Evolutionary conservation across 37 sponge, comb jelly and placozoan species (phyloP).

Genomic region (Spongilla lacustris): DNA sequence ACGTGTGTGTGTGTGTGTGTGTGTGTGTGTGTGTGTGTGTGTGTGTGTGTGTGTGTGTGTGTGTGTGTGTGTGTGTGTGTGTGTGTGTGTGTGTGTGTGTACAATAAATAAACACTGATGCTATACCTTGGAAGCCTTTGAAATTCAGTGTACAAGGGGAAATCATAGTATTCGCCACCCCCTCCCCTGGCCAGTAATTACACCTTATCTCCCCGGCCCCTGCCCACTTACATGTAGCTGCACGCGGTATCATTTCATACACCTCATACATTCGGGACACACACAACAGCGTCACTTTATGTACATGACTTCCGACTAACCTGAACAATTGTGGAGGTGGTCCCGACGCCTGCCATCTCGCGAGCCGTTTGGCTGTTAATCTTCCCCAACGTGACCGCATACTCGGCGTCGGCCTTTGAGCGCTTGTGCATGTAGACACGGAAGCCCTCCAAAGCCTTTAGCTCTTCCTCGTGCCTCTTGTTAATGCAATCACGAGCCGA

Average conservation of each 20-base stretch:
- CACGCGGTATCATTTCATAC: too few relatives aligned
- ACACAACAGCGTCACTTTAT: too few relatives aligned
- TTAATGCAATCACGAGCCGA: constrained; percentile 51
- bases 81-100: constrained; percentile 18
- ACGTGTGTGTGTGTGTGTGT: neutral
- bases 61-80: constrained; percentile 19
- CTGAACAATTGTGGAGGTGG: constrained; percentile 53
- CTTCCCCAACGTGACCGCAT: constrained; percentile 56
- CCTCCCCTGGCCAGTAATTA: too few relatives aligned
- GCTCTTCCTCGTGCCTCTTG: constrained; percentile 72
- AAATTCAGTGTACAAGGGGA: too few relatives aligned
- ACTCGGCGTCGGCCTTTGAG: constrained; percentile 64
- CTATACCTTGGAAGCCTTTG: too few relatives aligned
- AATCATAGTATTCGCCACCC: too few relatives aligned
- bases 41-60: constrained; percentile 12
- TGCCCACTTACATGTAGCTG: too few relatives aligned
- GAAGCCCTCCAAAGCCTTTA: constrained; percentile 77
- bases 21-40: constrained; percentile 9
- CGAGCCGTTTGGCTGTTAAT: constrained; percentile 31
- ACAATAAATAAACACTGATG: too few relatives aligned
- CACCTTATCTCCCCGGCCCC: too few relatives aligned
- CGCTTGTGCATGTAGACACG: constrained; percentile 65
- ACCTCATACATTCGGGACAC: too few relatives aligned
- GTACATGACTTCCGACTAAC: too few relatives aligned
- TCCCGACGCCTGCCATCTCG: constrained; percentile 4